Base-by-base conservation (phyloP, 2,888 invertebrate species). In the Pardosa pseudoannulata region DNA sequence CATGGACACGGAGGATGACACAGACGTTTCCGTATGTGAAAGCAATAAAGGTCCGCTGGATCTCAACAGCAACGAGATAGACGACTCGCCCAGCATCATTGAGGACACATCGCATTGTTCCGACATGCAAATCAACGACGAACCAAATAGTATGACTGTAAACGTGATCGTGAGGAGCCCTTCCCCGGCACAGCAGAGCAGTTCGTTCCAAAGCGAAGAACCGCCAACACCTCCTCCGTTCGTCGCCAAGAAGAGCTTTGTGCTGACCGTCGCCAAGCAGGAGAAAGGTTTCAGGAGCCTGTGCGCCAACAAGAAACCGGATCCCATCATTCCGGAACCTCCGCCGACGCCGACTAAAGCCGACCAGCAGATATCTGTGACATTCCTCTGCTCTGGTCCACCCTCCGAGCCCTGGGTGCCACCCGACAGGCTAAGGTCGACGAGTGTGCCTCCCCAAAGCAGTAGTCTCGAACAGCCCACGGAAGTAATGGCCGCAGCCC, bases 161-260 rank as follows among this genome's bases (percentile, higher is more conserved):
- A 78, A 79, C 29, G 72, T 85, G 1, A 9, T 79, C 29, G 41
- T 85, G 7, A 56, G 64, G 19, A 79, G 79, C 27, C 62, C 68
- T 0, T 31, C 85, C 1, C 29, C 79, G 67, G 28, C n/a, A 6
- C 28, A 27, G 16, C 67, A 31, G 36, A 76, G 13, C 16, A 11
- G 16, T 7, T 5, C 5, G 9, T 36, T 36, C 36, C 36, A 28
- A 28, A 19, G 67, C 27, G 0, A 64, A 75, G 64, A 19, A 1
- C 23, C 7, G 67, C 0, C 81, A 56, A 23, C n/a, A n/a, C n/a
- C n/a, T n/a, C n/a, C n/a, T n/a, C 68, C 67, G 27, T 41, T 83
- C 13, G 85, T 85, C 0, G 79, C 79, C 7, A 85, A 85, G 41
- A 85, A 85, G 39, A 85, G 85, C 70, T 79, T 79, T 19, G 79